Conservation (phyloP, 2,888 invertebrate species). For the Strigamia maritima region DNA sequence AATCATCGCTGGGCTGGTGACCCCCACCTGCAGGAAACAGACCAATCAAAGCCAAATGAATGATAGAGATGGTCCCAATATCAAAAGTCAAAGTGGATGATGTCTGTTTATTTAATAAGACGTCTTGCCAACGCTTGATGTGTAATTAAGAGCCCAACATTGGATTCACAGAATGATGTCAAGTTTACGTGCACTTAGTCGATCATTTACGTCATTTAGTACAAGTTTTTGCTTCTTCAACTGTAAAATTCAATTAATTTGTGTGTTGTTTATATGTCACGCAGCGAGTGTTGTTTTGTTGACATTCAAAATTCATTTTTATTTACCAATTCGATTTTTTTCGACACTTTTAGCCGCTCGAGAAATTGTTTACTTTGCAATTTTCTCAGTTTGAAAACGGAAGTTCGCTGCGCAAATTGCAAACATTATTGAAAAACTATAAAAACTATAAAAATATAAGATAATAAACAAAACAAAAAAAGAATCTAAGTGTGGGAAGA, state of each 20-base stretch:
- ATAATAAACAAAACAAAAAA: not conserved
- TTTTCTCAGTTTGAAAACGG: not conserved
- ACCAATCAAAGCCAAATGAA: not conserved
- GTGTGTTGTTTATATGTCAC: not conserved
- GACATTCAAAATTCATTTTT: not conserved
- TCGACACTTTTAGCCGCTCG: not conserved
- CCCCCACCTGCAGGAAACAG: constrained; percentile 10
- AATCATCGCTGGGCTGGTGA: constrained; percentile 1
- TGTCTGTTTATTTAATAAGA: not conserved
- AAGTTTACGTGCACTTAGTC: not conserved
- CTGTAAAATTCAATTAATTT: not conserved
- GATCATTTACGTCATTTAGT: not conserved
- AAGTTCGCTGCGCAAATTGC: not conserved
- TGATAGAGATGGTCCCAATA: not conserved
- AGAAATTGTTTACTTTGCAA: not conserved
- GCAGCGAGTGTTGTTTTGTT: not conserved
- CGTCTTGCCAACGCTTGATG: not conserved
- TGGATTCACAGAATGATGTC: not conserved
- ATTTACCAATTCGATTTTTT: not conserved
- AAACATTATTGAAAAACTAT: not conserved
- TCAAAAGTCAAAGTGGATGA: constrained; percentile 8
- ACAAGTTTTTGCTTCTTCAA: not conserved
- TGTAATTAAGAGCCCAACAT: no score
- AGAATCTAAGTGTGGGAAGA: no score
- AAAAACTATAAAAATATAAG: not conserved